phyloP scores from a whole-genome alignment of 1,140 invertebrate genomes.

The Trachymyrmex cornetzi region DNA sequence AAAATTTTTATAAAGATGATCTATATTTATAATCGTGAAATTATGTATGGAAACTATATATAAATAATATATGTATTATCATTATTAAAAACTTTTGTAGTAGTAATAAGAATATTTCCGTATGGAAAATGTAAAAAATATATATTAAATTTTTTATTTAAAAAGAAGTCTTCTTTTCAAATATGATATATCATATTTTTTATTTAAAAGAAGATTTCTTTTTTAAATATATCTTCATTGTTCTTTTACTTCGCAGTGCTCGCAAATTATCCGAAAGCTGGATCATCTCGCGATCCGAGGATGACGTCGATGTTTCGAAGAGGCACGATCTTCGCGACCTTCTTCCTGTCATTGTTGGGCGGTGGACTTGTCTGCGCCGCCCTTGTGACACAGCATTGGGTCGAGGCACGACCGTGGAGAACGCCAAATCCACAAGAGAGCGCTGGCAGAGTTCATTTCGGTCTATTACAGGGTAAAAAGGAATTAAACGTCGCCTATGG shows the following conservation, averaged over 20 bases:
- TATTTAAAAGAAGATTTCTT: neutral
- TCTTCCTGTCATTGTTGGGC: slow-evolving; percentile 94
- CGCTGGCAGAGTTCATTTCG: slow-evolving; percentile 93
- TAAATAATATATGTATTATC: too few species aligned
- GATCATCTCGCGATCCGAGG: slow-evolving; percentile 74
- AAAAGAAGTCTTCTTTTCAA: neutral
- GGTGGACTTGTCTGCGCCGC: slow-evolving; percentile 94
- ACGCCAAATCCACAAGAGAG: slow-evolving; percentile 90
- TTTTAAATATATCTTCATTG: neutral
- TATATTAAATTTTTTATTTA: neutral
- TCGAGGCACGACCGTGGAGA: slow-evolving; percentile 91
- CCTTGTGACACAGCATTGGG: slow-evolving; percentile 96
- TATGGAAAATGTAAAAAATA: neutral
- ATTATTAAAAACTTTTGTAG: neutral
- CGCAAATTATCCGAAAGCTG: slow-evolving; percentile 64
- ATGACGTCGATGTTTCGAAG: slow-evolving; percentile 89
- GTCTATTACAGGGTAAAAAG: slow-evolving; percentile 94
- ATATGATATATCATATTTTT: neutral
- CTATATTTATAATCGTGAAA: neutral
- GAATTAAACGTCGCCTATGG: slow-evolving; percentile 94
- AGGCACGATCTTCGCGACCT: slow-evolving; percentile 95
- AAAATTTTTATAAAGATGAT: neutral
- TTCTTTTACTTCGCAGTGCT: slow-evolving; percentile 53
- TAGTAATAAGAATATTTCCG: neutral
- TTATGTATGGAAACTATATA: neutral